A percentile compares a stretch with the other conserved stretches of the same genome.
phyloP scores from a whole-genome alignment of 1,140 invertebrate species.

The Drosophila insularis region DNA sequence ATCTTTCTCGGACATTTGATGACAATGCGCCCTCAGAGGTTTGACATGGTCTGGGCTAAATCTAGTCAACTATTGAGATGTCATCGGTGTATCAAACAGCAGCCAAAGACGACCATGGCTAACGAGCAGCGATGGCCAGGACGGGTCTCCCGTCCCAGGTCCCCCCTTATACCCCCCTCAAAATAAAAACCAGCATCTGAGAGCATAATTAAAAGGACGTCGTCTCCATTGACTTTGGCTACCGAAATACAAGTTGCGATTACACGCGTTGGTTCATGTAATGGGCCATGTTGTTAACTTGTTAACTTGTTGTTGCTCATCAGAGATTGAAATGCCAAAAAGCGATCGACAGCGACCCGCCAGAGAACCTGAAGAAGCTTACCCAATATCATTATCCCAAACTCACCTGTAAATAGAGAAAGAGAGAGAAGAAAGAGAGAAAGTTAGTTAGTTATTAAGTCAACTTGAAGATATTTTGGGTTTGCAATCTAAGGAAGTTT shows the following conservation, averaged over 20 bases:
- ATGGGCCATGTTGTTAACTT: slow-evolving; percentile 68
- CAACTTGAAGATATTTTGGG: neutral
- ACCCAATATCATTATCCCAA: too few species aligned
- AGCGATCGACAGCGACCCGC: slow-evolving; percentile 32
- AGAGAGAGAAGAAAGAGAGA: slow-evolving; percentile 20
- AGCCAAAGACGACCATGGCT: slow-evolving; percentile 28
- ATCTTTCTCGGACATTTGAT: slow-evolving; percentile 65
- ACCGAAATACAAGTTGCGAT: slow-evolving; percentile 51
- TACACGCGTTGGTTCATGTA: slow-evolving; percentile 72
- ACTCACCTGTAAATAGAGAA: slow-evolving; percentile 67
- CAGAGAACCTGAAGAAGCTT: too few species aligned
- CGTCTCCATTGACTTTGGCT: neutral
- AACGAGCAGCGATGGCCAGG: slow-evolving; percentile 46
- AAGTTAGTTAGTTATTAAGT: neutral
- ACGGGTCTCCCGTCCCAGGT: neutral
- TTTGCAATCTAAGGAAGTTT: too few species aligned
- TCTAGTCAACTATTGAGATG: slow-evolving; percentile 69
- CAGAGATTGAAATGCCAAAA: slow-evolving; percentile 66
- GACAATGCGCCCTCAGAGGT: slow-evolving; percentile 70
- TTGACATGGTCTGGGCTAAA: slow-evolving; percentile 67
- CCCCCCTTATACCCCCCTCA: too few species aligned
- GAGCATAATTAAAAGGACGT: slow-evolving; percentile 69
- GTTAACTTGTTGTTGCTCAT: slow-evolving; percentile 35
- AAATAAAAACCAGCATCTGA: slow-evolving; percentile 10
- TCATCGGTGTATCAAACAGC: slow-evolving; percentile 64